Evolutionary conservation across 2,888 invertebrate species (phyloP).

Genomic region (Seira musarum): DNA sequence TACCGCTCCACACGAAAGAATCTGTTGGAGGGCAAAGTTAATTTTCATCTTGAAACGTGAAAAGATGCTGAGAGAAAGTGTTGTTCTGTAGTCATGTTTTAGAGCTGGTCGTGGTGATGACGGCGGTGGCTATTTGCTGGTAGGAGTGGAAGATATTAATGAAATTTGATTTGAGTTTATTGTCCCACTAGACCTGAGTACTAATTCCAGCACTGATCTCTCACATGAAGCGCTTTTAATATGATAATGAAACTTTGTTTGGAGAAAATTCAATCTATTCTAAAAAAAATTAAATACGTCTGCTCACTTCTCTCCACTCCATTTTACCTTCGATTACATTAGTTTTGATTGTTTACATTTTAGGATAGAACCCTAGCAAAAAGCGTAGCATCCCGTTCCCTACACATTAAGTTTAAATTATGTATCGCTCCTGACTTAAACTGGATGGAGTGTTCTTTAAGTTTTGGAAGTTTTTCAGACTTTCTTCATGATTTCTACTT

Average conservation of each 20-base stretch:
- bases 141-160: background rate
- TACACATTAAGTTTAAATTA: too few relatives aligned
- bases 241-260: background rate
- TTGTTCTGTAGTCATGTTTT: background rate
- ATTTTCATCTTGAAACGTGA: conserved; percentile 7
- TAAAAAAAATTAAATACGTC: background rate
- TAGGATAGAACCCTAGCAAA: background rate
- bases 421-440: too few relatives aligned
- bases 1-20: background rate
- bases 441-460: background rate
- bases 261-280: background rate
- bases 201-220: background rate
- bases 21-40: background rate
- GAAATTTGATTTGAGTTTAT: conserved; percentile 10
- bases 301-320: background rate
- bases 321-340: background rate
- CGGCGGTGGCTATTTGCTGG: too few relatives aligned
- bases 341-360: conserved; percentile 1
- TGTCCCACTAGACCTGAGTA: background rate
- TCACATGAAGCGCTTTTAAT: background rate
- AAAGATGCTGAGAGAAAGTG: background rate
- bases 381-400: too few relatives aligned
- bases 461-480: background rate
- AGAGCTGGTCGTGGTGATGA: background rate
- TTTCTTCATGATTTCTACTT: too few relatives aligned